phyloP scores from a whole-genome alignment of 2,797 vertebrate species.

The Gallinago nigripennis region DNA sequence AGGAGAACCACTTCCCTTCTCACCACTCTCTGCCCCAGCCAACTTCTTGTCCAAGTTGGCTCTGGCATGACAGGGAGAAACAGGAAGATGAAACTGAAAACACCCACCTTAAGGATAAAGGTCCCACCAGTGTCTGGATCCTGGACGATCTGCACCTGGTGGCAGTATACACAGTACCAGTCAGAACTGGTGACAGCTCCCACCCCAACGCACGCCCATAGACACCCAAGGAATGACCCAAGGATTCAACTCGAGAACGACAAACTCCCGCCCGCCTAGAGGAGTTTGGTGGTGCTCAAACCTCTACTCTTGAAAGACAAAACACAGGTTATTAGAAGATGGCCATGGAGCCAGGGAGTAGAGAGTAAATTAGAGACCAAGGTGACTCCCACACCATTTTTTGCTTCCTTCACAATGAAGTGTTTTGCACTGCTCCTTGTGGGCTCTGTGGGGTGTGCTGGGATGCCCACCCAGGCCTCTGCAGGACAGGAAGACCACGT shows the following conservation, averaged over 20 bases:
- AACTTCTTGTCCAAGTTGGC: not conserved
- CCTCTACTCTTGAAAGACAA: not conserved
- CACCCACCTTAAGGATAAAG: constrained; percentile 93
- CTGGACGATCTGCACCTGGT: constrained; percentile 91
- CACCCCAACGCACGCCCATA: not conserved
- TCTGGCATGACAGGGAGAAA: not conserved
- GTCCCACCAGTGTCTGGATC: constrained; percentile 88
- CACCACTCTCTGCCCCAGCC: not conserved
- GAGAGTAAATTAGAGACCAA: not conserved
- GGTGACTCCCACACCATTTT: not conserved
- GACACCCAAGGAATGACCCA: not conserved
- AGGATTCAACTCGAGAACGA: not conserved
- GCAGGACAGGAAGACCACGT: not conserved
- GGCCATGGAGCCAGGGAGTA: not conserved
- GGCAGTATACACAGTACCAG: not conserved
- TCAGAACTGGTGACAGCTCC: not conserved
- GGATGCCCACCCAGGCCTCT: rapidly evolving
- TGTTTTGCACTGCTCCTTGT: not conserved
- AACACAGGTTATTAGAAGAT: not conserved
- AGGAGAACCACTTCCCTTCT: not conserved
- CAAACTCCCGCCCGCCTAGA: not conserved
- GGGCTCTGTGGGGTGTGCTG: not conserved
- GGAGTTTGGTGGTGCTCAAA: not conserved
- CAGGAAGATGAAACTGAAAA: not conserved
- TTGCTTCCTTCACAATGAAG: not conserved